Conservation (phyloP, 2,797 vertebrate species). For the Chiropotes sagulatus region DNA sequence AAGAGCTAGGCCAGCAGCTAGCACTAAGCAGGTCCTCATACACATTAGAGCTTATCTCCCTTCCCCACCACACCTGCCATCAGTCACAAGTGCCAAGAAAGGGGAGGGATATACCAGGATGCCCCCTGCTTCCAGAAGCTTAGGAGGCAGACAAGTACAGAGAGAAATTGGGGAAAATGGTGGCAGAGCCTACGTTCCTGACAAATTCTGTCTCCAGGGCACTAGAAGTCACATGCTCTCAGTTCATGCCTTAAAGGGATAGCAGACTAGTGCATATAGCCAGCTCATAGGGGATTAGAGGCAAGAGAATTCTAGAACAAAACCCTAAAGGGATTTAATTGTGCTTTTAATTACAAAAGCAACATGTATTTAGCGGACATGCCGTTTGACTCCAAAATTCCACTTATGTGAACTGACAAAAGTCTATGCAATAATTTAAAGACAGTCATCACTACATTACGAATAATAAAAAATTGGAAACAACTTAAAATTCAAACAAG, state of each 20-base stretch:
- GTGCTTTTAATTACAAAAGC: neutral
- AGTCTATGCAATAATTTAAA: neutral
- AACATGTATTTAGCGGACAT: neutral
- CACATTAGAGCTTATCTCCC: accelerated
- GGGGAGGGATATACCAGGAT: neutral
- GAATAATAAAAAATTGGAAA: neutral
- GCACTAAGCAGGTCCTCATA: accelerated
- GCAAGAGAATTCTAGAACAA: neutral
- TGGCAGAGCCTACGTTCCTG: neutral
- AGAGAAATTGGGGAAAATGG: neutral
- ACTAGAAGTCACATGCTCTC: neutral
- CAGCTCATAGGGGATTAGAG: neutral
- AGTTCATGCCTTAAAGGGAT: neutral
- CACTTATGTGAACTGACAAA: neutral
- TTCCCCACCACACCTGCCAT: neutral
- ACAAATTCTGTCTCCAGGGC: neutral
- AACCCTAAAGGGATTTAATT: neutral
- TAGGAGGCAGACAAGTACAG: neutral
- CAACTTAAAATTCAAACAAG: neutral
- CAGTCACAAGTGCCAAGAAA: accelerated
- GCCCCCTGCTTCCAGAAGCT: neutral
- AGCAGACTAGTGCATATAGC: accelerated
- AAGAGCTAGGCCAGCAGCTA: neutral
- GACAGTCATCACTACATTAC: neutral
- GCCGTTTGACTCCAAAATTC: neutral